Evolutionary conservation across 2,797 vertebrate species (phyloP).

Genomic region (Muscicapa striata): DNA sequence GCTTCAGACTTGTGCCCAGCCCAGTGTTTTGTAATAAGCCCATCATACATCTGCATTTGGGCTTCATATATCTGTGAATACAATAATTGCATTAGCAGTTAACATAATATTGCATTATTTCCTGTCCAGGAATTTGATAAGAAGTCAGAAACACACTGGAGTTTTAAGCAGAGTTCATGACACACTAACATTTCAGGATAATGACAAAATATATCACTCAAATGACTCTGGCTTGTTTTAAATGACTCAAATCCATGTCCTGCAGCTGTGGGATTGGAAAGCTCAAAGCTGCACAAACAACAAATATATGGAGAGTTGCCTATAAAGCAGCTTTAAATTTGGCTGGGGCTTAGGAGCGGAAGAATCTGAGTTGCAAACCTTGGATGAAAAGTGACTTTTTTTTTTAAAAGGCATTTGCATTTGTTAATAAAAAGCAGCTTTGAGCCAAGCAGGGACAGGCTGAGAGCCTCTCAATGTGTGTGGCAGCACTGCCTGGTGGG

Average conservation of each 20-base stretch:
- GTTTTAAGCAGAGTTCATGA: conserved; percentile 10
- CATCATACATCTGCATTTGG: neutral
- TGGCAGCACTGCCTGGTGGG: neutral
- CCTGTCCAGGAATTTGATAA: conserved; percentile 2
- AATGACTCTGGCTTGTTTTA: neutral
- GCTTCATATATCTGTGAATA: neutral
- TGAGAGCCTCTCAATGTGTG: neutral
- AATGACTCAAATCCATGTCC: conserved; percentile 16
- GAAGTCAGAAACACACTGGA: neutral
- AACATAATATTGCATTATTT: conserved; percentile 47
- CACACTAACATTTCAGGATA: neutral
- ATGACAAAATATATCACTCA: neutral
- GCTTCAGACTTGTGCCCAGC: neutral
- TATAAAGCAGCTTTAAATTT: conserved; percentile 58
- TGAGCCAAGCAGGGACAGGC: neutral
- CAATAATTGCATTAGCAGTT: conserved; percentile 19
- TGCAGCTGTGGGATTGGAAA: conserved; percentile 65
- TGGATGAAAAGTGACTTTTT: conserved; percentile 42
- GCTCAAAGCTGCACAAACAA: conserved; percentile 49
- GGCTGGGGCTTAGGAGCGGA: conserved; percentile 39
- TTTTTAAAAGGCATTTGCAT: neutral
- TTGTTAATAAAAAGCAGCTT: conserved; percentile 50
- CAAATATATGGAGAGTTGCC: conserved; percentile 52
- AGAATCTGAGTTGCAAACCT: conserved; percentile 25
- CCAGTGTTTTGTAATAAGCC: neutral